Base-by-base conservation (phyloP, 2,797 vertebrate genomes). In the Coregonus suidteri region DNA sequence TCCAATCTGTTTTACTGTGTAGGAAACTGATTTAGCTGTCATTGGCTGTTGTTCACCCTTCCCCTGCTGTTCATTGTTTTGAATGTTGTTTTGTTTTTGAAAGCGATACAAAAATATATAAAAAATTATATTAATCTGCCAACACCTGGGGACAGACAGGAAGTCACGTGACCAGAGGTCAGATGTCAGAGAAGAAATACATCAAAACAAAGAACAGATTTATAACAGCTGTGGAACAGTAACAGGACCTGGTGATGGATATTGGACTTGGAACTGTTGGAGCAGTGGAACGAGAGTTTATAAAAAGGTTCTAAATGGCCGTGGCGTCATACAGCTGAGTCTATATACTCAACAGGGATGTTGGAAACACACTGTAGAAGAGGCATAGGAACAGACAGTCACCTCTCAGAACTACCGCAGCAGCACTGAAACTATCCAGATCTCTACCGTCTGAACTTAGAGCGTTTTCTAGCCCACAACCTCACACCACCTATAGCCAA, bases 141-240 rank as follows among this genome's bases (percentile, higher is more conserved):
- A 96, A 89, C 79, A 99, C 98, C 98, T 97, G 93, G 76, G 62
- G 76, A 31, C 35, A 53, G 6, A 54, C 3, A 6, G 11, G 68
- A 18, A 34, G 47, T 75, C 78, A 99, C 98, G 98, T 99, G 91
- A 82, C 77, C 83, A 87, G 11, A 85, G 52, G 70, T 74, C 70
- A 86, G 79, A 86, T 76, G 41, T 13, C 1, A 2, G 4, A 79
- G 20, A 67, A n/a, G 7, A 54, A 64, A 37, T 3, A 85, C 87
- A 91, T 64, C n/a, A 86, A 88, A 89, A 89, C 73, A 88, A 25
- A 80, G 71, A 82, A 59, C 69, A 80, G 82, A 89, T 88, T 75
- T 86, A 77, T 71, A 86, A 85, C 80, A 87, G 87, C 85, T 88
- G 84, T 85, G 82, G 75, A 35, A 83, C 73, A 53, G 85, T 84